phyloP scores from a whole-genome alignment of 2,113 vertebrate genomes.

The Chaetura pelagica region DNA sequence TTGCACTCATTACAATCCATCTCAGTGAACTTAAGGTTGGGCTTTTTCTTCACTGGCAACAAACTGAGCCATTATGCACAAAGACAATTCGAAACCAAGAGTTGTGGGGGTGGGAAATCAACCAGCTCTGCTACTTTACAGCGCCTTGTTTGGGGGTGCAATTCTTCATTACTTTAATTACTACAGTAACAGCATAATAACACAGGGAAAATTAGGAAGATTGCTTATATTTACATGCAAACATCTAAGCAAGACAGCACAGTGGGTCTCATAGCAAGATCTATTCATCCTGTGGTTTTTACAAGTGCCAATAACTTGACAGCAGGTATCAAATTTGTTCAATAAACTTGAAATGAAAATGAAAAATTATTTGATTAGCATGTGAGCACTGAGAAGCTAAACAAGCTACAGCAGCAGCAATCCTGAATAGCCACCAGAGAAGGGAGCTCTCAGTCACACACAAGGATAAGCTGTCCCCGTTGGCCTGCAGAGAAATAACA shows the following conservation, averaged over 20 bases:
- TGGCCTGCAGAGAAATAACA: not conserved
- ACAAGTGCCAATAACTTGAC: fast-evolving
- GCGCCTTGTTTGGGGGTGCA: not conserved
- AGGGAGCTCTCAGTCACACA: not conserved
- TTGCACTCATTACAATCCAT: not conserved
- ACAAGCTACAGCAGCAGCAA: not conserved
- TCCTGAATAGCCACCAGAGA: not conserved
- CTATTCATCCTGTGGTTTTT: too few relatives aligned
- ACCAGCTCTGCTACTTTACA: not conserved
- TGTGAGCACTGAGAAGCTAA: not conserved
- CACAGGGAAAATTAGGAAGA: not conserved
- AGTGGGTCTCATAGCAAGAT: fast-evolving
- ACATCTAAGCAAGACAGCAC: not conserved
- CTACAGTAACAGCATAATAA: not conserved
- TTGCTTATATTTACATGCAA: not conserved
- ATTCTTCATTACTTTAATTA: not conserved
- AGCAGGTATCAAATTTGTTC: fast-evolving
- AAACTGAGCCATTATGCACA: fast-evolving
- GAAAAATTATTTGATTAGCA: not conserved
- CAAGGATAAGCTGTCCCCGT: not conserved
- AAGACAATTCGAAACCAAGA: not conserved
- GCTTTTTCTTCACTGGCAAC: not conserved
- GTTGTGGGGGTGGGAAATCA: not conserved
- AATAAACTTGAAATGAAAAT: not conserved
- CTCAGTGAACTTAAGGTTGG: not conserved